Base-by-base conservation (phyloP, 2,888 invertebrate genomes). In the Tanytarsus gracilentus region DNA sequence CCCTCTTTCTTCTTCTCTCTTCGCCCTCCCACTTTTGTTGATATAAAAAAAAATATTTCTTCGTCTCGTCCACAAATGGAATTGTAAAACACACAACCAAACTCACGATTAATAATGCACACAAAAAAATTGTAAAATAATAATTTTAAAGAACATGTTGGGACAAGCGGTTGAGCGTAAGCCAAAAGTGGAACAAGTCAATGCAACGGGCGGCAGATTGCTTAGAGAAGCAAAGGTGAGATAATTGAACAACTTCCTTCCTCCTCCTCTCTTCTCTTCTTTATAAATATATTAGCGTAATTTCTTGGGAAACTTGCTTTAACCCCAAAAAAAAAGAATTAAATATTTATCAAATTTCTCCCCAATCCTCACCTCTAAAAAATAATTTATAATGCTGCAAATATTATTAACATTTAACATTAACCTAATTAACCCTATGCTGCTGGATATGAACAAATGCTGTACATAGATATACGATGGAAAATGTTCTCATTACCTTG, bases 221-320 rank as follows among this genome's bases (percentile, higher is more conserved):
- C 94, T 98, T 70, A 84, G 95, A 65, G 97, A 97, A 79, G 96
- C 96, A 69, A 96, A 96, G 94, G 96, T 97, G 86, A 33, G 60
- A 16, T 36, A 14, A 36, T 36, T 1, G 9, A 36, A 36, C n/a
- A 36, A 36, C 16, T 14, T 36, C 14, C 36, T 36, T 36, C 14
- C 21, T 21, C 23, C 7, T 1, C 6, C 16, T 2, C n/a, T n/a
- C n/a, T n/a, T n/a, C n/a, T n/a, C n/a, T n/a, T n/a, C n/a, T n/a
- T n/a, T n/a, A n/a, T n/a, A n/a, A n/a, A n/a, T n/a, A n/a, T n/a
- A n/a, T n/a, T n/a, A n/a, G n/a, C n/a, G n/a, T n/a, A n/a, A n/a
- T n/a, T n/a, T n/a, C n/a, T n/a, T n/a, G n/a, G n/a, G n/a, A n/a
- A n/a, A n/a, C n/a, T n/a, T n/a, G n/a, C n/a, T n/a, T n/a, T n/a